phyloP scores from a whole-genome alignment of 2,113 vertebrate genomes.

The Ascaphus truei region DNA sequence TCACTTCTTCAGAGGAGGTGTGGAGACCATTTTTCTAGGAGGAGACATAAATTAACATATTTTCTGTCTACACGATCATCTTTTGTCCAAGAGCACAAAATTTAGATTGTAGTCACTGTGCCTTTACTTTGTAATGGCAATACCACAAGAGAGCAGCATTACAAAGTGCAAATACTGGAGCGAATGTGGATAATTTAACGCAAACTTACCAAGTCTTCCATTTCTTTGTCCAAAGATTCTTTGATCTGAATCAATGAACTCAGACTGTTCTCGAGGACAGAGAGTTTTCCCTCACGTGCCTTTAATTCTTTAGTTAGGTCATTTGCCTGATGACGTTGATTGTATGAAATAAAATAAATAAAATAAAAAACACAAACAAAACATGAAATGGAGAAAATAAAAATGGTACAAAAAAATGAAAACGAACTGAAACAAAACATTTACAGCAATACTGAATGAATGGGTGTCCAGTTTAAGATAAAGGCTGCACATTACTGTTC shows the following conservation, averaged over 20 bases:
- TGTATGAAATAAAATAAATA: slow-evolving; percentile 39
- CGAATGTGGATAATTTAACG: too few species aligned
- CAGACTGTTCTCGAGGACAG: slow-evolving; percentile 72
- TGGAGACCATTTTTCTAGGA: slow-evolving; percentile 80
- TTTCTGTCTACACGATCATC: too few species aligned
- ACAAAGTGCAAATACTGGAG: too few species aligned
- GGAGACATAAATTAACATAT: slow-evolving; percentile 67
- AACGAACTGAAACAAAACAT: too few species aligned
- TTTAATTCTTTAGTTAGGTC: slow-evolving; percentile 74
- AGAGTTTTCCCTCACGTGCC: slow-evolving; percentile 69
- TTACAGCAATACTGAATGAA: too few species aligned
- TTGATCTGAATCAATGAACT: slow-evolving; percentile 71
- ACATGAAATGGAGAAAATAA: not conserved
- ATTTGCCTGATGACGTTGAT: slow-evolving; percentile 63
- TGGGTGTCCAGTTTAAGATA: too few species aligned
- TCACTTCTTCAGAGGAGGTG: slow-evolving; percentile 68
- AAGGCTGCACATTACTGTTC: too few species aligned
- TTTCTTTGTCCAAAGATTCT: slow-evolving; percentile 74
- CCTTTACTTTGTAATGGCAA: too few species aligned
- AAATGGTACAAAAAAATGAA: not conserved
- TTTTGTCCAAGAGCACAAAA: too few species aligned
- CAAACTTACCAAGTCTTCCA: slow-evolving; percentile 80
- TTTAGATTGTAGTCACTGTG: too few species aligned
- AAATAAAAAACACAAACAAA: slow-evolving; percentile 26
- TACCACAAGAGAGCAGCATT: too few species aligned